phyloP scores from a whole-genome alignment of 2,113 vertebrate genomes.

The Bucco capensis region DNA sequence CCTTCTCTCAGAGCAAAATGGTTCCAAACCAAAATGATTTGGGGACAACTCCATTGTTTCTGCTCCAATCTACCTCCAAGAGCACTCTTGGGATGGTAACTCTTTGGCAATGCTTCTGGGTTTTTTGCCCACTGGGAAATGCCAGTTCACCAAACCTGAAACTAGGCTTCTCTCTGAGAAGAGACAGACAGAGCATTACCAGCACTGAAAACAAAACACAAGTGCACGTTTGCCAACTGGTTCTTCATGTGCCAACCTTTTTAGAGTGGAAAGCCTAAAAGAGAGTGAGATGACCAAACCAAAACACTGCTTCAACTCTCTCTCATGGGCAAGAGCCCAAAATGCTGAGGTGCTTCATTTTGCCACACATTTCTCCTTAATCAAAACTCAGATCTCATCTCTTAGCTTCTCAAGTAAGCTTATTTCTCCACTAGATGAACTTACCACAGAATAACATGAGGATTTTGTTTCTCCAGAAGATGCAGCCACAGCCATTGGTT shows the following conservation, averaged over 20 bases:
- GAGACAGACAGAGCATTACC: neutral
- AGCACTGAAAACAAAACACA: neutral
- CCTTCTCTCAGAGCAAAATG: neutral
- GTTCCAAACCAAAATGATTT: neutral
- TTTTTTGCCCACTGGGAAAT: neutral
- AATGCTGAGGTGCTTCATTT: neutral
- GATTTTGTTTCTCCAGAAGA: neutral
- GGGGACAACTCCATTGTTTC: neutral
- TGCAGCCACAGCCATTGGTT: neutral
- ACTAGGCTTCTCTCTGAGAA: neutral
- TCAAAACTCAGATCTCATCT: neutral
- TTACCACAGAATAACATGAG: neutral
- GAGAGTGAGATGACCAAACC: neutral
- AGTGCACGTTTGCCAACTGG: neutral
- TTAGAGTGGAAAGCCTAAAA: neutral
- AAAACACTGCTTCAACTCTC: neutral
- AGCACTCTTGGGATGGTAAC: neutral
- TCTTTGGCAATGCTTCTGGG: neutral
- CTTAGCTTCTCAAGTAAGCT: too few relatives aligned
- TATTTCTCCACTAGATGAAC: neutral
- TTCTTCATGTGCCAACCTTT: neutral
- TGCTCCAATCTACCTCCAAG: neutral
- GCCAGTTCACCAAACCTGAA: neutral
- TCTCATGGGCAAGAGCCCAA: rapidly evolving
- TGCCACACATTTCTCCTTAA: neutral